Conservation (phyloP, 64 coral and sea anemone genomes). For the Montipora capricornis region DNA sequence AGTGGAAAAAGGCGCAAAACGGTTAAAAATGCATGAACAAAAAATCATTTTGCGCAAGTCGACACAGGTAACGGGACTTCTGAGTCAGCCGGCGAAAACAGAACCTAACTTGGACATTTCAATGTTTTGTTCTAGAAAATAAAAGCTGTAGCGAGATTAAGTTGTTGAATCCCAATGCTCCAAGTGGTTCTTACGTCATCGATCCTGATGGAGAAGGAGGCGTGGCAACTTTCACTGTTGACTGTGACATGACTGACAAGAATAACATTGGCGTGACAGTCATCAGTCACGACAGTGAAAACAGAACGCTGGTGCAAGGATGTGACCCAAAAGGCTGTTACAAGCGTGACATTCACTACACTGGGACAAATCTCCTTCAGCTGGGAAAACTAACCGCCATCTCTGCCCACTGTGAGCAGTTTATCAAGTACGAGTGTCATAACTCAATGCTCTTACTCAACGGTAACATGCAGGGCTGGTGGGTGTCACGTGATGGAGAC, state of each 20-base stretch:
- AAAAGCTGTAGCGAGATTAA: conserved; percentile 25
- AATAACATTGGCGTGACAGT: conserved; percentile 63
- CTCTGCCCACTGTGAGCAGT: conserved; percentile 65
- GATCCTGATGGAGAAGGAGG: conserved; percentile 36
- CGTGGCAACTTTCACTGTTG: conserved; percentile 11
- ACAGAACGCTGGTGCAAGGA: conserved; percentile 26
- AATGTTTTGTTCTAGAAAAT: background rate
- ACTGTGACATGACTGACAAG: conserved; percentile 64
- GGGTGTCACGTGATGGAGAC: background rate
- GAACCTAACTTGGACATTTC: no score
- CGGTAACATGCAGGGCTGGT: background rate
- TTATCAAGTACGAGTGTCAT: conserved; percentile 54
- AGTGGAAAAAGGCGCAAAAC: no score
- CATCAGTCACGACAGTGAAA: conserved; percentile 55
- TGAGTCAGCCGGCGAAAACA: no score
- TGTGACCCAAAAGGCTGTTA: background rate
- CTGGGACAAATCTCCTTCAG: background rate
- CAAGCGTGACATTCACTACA: conserved; percentile 30
- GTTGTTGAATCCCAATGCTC: background rate
- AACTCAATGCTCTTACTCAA: background rate
- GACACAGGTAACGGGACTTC: no score
- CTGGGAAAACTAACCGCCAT: conserved; percentile 26
- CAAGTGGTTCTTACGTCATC: conserved; percentile 46
- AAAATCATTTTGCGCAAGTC: no score
- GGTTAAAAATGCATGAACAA: no score